Evolutionary conservation across 92 coral and sea anemone genomes (phyloP).

Genomic region (Phenganax stokvisi): DNA sequence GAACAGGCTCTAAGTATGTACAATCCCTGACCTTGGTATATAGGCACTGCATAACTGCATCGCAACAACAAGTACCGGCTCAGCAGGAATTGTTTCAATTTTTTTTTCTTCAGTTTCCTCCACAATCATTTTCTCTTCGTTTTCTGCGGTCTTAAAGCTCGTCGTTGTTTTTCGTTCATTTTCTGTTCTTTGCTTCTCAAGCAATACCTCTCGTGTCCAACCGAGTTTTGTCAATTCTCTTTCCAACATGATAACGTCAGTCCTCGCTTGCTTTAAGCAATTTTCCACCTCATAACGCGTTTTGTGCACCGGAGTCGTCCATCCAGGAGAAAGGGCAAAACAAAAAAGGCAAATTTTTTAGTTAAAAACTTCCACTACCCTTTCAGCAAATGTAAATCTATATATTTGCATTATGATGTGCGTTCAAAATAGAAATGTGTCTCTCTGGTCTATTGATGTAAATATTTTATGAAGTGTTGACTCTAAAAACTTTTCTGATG

Average conservation of each 20-base stretch:
- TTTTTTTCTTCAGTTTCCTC: background rate
- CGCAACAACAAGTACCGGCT: background rate
- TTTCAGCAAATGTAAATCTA: background rate
- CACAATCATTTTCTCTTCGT: background rate
- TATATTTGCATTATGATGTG: background rate
- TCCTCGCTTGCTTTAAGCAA: constrained; percentile 54
- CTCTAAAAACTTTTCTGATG: too few species aligned
- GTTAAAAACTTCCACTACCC: background rate
- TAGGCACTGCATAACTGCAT: background rate
- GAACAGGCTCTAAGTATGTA: too few species aligned
- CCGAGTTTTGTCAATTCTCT: constrained; percentile 18
- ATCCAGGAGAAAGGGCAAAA: constrained; percentile 37
- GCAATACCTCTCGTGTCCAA: constrained; percentile 24
- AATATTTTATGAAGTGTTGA: too few species aligned
- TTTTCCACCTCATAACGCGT: constrained; percentile 62
- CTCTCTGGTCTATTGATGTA: too few species aligned
- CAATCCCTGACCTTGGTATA: too few species aligned
- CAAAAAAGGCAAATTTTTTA: background rate
- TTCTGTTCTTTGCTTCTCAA: constrained; percentile 5
- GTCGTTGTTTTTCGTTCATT: background rate
- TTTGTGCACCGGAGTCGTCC: constrained; percentile 88
- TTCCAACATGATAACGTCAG: constrained; percentile 56
- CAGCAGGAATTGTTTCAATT: background rate
- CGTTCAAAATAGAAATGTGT: too few species aligned
- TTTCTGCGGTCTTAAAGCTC: too few species aligned